A percentile compares a stretch with the other conserved stretches of the same genome.
phyloP scores from a whole-genome alignment of 2,113 vertebrate species.

The Himantopus leucocephalus region DNA sequence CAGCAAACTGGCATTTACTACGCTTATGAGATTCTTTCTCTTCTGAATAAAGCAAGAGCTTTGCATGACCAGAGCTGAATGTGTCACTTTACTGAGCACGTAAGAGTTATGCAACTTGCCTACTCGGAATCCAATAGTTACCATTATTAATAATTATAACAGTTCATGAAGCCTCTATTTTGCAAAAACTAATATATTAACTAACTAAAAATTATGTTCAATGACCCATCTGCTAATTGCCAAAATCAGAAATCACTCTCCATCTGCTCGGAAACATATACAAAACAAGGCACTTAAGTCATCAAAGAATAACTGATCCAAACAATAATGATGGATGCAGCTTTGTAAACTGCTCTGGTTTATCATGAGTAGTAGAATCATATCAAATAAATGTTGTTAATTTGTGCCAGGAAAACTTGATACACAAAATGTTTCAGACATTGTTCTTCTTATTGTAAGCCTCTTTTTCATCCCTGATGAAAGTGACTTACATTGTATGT shows the following conservation, averaged over 20 bases:
- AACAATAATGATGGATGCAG: neutral
- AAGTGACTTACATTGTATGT: neutral
- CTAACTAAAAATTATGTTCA: neutral
- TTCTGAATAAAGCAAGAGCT: neutral
- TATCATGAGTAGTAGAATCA: neutral
- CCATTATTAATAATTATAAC: neutral
- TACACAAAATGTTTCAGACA: neutral
- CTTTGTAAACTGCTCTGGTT: neutral
- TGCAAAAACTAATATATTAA: neutral
- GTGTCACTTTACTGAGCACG: neutral
- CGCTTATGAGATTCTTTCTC: neutral
- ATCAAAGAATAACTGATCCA: neutral
- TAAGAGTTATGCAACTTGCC: neutral
- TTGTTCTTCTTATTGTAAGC: neutral
- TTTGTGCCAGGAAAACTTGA: neutral
- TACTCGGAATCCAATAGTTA: neutral
- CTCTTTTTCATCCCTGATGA: neutral
- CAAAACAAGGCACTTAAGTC: slow-evolving; percentile 10
- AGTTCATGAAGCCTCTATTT: neutral
- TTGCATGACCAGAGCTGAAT: neutral
- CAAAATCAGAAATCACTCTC: slow-evolving; percentile 15
- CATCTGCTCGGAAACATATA: slow-evolving; percentile 11
- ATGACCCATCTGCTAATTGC: slow-evolving; percentile 11
- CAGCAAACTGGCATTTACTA: neutral
- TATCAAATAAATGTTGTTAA: neutral